These are phyloP conservation scores for Mellivora capensis DNA, from an alignment of 2,113 vertebrate species.

Conservation along the genomic window DNA sequence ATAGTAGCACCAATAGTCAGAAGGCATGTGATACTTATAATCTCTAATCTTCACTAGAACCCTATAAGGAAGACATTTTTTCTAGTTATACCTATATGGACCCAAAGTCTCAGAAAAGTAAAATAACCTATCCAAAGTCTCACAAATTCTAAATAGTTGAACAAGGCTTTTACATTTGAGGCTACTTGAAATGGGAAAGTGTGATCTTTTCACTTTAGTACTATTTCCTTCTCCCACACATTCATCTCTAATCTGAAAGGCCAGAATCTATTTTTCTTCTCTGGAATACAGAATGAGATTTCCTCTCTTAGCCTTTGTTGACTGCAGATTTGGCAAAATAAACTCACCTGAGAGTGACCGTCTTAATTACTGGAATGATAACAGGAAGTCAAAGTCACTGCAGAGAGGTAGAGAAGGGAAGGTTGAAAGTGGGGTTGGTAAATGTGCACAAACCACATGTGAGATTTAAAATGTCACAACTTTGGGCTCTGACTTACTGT, in stretches of 20 bases:
- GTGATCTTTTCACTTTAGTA: background rate
- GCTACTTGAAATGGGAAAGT: background rate
- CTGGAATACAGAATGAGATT: background rate
- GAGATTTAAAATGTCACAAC: background rate
- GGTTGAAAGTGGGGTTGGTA: background rate
- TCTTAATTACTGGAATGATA: background rate
- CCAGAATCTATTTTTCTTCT: background rate
- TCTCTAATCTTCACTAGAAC: background rate
- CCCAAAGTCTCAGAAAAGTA: background rate
- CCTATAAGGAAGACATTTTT: background rate
- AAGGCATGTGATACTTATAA: background rate
- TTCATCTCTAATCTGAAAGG: background rate
- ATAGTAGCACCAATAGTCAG: background rate
- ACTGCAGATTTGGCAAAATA: background rate
- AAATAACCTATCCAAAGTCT: background rate
- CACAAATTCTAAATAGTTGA: background rate
- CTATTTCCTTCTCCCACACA: background rate
- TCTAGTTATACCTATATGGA: background rate
- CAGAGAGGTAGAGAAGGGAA: background rate
- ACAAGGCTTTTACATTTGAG: background rate
- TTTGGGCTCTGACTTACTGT: background rate
- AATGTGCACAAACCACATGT: background rate
- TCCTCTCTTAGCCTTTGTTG: background rate
- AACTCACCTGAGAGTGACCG: background rate
- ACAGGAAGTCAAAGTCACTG: background rate